Percentiles rank a stretch among this genome's conserved stretches.
Evolutionary conservation across 2,888 invertebrate species (phyloP).

Genomic region (Scrobipalpa atriplicella): DNA sequence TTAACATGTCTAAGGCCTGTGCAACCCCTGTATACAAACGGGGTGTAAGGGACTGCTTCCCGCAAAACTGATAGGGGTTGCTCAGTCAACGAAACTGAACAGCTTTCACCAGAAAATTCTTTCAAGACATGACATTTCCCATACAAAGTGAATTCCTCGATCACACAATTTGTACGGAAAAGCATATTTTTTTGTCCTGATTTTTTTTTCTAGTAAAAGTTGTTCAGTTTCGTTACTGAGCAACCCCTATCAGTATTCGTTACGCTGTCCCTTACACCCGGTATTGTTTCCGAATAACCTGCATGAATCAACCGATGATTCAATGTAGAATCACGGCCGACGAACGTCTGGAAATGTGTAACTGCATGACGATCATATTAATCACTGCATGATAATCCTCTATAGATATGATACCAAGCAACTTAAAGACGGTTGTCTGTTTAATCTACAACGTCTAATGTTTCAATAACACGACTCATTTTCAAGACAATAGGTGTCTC

Average conservation of each 20-base stretch:
- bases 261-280: too few species aligned
- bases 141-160: too few species aligned
- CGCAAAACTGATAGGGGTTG: too few species aligned
- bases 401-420: constrained; percentile 35
- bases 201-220: too few species aligned
- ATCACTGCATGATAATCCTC: constrained; percentile 48
- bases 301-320: constrained; percentile 54
- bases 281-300: constrained; percentile 27
- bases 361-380: constrained; percentile 43
- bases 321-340: constrained; percentile 34
- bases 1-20: constrained; percentile 19
- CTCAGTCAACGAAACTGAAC: too few species aligned
- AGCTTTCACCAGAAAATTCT: too few species aligned
- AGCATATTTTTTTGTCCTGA: too few species aligned
- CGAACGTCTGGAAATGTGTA: constrained; percentile 24
- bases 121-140: too few species aligned
- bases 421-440: constrained; percentile 39
- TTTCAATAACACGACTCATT: constrained; percentile 25
- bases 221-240: too few species aligned
- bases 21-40: constrained; percentile 17
- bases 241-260: too few species aligned
- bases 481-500: constrained; percentile 23
- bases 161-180: too few species aligned
- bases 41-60: neutral
- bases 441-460: constrained; percentile 19